Conservation (phyloP, 2,888 invertebrate genomes). For the Celastrina argiolus region DNA sequence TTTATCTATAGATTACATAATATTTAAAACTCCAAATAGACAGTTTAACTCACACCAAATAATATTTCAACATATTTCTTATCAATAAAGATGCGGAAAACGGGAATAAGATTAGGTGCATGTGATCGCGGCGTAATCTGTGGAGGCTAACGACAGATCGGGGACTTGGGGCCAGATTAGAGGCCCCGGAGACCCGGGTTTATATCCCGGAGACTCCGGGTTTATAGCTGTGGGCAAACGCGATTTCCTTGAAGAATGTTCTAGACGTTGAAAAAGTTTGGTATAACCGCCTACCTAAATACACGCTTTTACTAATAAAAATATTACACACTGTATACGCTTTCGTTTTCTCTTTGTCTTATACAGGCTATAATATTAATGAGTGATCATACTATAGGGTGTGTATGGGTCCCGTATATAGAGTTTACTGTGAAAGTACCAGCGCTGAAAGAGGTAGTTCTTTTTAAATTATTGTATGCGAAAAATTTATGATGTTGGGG, state of each 20-base stretch:
- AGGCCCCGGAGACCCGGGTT: background rate
- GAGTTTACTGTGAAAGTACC: too few relatives aligned
- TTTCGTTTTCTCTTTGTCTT: too few relatives aligned
- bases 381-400: too few relatives aligned
- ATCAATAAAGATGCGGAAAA: constrained; percentile 14
- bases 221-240: constrained; percentile 2
- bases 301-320: too few relatives aligned
- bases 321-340: too few relatives aligned
- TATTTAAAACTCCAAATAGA: too few relatives aligned
- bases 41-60: background rate
- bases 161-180: constrained; percentile 15
- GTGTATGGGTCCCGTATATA: too few relatives aligned
- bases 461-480: too few relatives aligned
- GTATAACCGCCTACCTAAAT: background rate
- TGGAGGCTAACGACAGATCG: constrained; percentile 19
- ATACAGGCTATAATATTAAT: too few relatives aligned
- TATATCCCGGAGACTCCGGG: background rate
- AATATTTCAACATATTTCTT: background rate
- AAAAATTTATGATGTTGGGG: too few relatives aligned
- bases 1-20: too few relatives aligned
- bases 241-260: background rate
- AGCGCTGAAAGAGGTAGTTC: too few relatives aligned
- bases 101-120: constrained; percentile 2
- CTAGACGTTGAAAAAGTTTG: background rate
- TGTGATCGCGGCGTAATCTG: constrained; percentile 19